phyloP scores from a whole-genome alignment of 2,113 vertebrate genomes.

The Callospermophilus lateralis region DNA sequence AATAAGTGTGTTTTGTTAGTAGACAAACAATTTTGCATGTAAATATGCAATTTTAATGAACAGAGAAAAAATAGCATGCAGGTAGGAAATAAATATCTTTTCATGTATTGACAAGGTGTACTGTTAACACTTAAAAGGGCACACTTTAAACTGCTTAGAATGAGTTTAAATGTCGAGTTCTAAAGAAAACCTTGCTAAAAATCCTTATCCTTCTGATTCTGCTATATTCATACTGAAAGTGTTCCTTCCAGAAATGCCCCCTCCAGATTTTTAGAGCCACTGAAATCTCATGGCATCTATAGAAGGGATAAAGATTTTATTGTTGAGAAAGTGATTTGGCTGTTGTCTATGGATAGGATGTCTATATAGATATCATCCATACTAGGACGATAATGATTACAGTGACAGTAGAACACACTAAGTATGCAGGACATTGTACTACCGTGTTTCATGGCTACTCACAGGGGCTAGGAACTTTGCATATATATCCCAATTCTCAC shows the following conservation, averaged over 20 bases:
- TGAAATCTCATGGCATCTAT: neutral
- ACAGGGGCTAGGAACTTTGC: neutral
- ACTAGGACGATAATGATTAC: rapidly evolving
- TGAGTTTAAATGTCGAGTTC: conserved; percentile 50
- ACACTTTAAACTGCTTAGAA: neutral
- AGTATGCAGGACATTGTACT: neutral
- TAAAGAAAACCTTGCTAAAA: neutral
- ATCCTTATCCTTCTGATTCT: neutral
- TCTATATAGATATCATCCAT: too few relatives aligned
- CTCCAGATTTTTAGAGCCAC: neutral
- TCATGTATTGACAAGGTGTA: neutral
- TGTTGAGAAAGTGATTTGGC: neutral
- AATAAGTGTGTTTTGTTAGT: conserved; percentile 55
- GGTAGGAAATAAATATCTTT: neutral
- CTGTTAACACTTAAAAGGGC: conserved; percentile 52
- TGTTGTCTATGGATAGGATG: neutral
- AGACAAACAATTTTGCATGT: conserved; percentile 66
- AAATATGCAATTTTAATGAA: neutral
- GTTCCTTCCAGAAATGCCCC: neutral
- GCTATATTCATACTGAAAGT: neutral
- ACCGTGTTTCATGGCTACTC: neutral
- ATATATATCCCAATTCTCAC: neutral
- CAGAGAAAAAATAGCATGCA: neutral
- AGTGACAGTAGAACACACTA: neutral
- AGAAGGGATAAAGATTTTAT: neutral